phyloP scores from a whole-genome alignment of 1,140 invertebrate genomes.

The Periplaneta americana region DNA sequence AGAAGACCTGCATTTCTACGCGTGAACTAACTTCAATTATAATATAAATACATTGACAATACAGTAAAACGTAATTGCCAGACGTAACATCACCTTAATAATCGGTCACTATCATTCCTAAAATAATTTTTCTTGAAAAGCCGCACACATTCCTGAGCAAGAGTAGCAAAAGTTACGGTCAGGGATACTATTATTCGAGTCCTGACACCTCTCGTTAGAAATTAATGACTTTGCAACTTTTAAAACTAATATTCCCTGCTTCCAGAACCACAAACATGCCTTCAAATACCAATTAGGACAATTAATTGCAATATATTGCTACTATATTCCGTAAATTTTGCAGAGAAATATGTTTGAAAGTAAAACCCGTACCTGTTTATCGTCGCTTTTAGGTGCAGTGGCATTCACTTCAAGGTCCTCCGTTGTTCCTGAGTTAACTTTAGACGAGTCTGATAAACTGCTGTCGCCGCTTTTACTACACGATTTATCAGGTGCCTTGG shows the following conservation, averaged over 20 bases:
- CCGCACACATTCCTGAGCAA: no score
- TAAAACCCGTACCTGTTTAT: slow-evolving; percentile 18
- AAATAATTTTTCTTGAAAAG: no score
- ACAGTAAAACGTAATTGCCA: no score
- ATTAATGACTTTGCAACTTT: neutral
- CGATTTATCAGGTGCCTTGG: slow-evolving; percentile 58
- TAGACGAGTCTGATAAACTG: slow-evolving; percentile 6
- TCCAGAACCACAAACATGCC: neutral
- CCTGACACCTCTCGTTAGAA: no score
- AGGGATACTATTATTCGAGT: no score
- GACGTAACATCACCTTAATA: no score
- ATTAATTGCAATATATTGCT: neutral
- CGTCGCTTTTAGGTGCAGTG: slow-evolving; percentile 11
- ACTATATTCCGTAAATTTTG: neutral
- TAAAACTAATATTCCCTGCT: neutral
- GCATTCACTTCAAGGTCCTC: slow-evolving; percentile 14
- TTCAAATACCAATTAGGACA: neutral
- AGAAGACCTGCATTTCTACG: no score
- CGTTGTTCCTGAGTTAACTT: slow-evolving; percentile 7
- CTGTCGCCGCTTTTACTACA: slow-evolving; percentile 15
- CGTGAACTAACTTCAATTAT: no score
- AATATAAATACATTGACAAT: no score
- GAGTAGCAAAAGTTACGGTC: no score
- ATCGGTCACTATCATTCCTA: no score
- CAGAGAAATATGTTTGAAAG: neutral